phyloP scores from a whole-genome alignment of 2,888 invertebrate genomes.

The Eudasyphora cyanicolor region DNA sequence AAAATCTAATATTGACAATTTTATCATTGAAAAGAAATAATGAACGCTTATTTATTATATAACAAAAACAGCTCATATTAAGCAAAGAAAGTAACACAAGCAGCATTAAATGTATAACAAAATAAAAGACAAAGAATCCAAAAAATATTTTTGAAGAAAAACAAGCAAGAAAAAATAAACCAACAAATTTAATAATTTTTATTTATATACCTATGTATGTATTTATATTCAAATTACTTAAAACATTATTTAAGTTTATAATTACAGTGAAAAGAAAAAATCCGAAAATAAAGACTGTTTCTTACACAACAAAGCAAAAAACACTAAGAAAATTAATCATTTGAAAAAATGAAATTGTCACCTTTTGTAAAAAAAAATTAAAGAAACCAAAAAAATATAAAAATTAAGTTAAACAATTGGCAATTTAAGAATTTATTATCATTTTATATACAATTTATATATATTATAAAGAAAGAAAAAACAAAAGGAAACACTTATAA shows the following conservation, averaged over 20 bases:
- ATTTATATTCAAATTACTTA: background rate
- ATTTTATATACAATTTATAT: constrained; percentile 25
- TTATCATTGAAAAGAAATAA: constrained; percentile 39
- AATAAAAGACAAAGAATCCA: constrained; percentile 43
- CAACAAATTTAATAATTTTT: background rate
- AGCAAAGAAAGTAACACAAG: constrained; percentile 44
- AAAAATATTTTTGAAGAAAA: constrained; percentile 11
- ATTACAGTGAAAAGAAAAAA: constrained; percentile 30
- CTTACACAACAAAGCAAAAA: constrained; percentile 59
- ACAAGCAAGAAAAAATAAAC: background rate
- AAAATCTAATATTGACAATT: background rate
- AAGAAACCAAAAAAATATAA: constrained; percentile 25
- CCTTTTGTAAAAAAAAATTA: constrained; percentile 1
- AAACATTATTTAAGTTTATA: constrained; percentile 10
- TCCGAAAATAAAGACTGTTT: constrained; percentile 71
- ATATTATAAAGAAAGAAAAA: constrained; percentile 12
- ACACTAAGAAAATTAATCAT: constrained; percentile 19
- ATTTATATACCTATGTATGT: background rate
- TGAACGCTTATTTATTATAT: constrained; percentile 59
- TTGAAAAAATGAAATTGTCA: constrained; percentile 34
- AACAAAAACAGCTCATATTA: constrained; percentile 60
- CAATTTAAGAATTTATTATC: constrained; percentile 18
- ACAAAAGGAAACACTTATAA: constrained; percentile 16
- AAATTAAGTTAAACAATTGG: constrained; percentile 46
- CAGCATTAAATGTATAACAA: constrained; percentile 51